Base-by-base conservation (phyloP, 1,140 invertebrate species). In the Sarcophaga bullata region DNA sequence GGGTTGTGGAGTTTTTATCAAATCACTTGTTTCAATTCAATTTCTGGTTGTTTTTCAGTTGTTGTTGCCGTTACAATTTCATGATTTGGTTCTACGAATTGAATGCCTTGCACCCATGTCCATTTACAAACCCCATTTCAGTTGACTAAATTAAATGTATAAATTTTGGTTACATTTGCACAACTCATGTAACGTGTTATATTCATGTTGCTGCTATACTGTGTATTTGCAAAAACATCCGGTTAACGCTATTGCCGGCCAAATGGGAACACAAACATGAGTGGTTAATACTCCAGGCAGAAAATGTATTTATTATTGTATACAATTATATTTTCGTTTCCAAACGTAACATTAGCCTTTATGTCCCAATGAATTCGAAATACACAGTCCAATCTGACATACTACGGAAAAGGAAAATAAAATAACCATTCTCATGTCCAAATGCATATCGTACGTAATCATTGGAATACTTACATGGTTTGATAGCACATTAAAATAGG, bases 231-330 rank as follows among this genome's bases (percentile, higher is more conserved):
- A 81, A 15, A 72, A 15, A 72, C 80, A 81, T 68, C 80, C 80
- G 15, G 80, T 68, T 8, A 81, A 52, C 4, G 80, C 54, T 10
- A 81, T n/a, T 46, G 80, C 75, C 17, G 75, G 80, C 25, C 46
- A 68, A 9, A 81, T 68, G 80, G 80, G 80, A 13, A 81, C 52
- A 81, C 80, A 81, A 81, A 81, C n/a, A 68, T 49, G 80, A n/a
- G 80, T 68, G 80, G 80, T 68, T n/a, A n/a, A 81, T 62, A 17
- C 17, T 62, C 54, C 46, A 72, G 54, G 80, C 80, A 10, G 80
- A 81, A 62, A 81, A 81, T 17, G 80, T 81, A 72, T 81, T 81
- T n/a, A n/a, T n/a, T n/a, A n/a, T n/a, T 17, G 80, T 72, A 37
- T 68, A 68, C 17, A 81, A 49, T 47, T n/a, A 49, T 10, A 15